Percentiles rank a stretch among this genome's conserved stretches.
phyloP scores from a whole-genome alignment of 2,113 vertebrate genomes.

The Channa maculata region DNA sequence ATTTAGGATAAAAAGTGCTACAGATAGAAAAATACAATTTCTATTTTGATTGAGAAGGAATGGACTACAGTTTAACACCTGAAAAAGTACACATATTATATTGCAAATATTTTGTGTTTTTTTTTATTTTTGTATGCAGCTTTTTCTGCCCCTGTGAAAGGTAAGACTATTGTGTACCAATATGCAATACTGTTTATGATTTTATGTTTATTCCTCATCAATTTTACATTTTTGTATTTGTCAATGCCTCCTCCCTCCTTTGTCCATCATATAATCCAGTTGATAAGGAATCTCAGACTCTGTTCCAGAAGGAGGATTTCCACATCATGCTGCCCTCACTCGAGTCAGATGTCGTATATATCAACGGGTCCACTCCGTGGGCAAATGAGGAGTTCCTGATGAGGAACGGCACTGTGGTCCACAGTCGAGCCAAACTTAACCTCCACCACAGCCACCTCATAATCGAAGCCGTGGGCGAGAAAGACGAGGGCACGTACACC shows the following conservation, averaged over 20 bases:
- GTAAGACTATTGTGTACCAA: constrained; percentile 56
- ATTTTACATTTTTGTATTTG: neutral
- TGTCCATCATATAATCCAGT: constrained; percentile 22
- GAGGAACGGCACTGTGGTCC: constrained; percentile 36
- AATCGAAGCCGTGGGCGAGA: constrained; percentile 74
- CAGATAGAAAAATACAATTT: no score
- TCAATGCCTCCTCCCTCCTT: neutral
- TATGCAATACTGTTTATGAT: neutral
- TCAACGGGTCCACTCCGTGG: constrained; percentile 19
- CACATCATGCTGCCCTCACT: constrained; percentile 69
- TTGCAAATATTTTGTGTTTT: neutral
- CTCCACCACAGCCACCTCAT: constrained; percentile 64
- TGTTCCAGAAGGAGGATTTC: constrained; percentile 79
- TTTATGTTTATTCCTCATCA: neutral
- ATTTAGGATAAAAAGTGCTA: no score
- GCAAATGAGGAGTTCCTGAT: constrained; percentile 62
- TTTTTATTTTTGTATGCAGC: constrained; percentile 53
- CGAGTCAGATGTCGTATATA: constrained; percentile 66
- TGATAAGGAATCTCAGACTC: constrained; percentile 34
- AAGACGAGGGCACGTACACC: constrained; percentile 80
- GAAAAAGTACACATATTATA: no score
- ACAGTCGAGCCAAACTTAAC: constrained; percentile 66
- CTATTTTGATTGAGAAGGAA: no score
- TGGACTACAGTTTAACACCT: no score
- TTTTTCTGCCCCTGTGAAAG: constrained; percentile 65